Evolutionary conservation across 2,888 invertebrate genomes (phyloP).

Genomic region (Pantelozetes paolii): DNA sequence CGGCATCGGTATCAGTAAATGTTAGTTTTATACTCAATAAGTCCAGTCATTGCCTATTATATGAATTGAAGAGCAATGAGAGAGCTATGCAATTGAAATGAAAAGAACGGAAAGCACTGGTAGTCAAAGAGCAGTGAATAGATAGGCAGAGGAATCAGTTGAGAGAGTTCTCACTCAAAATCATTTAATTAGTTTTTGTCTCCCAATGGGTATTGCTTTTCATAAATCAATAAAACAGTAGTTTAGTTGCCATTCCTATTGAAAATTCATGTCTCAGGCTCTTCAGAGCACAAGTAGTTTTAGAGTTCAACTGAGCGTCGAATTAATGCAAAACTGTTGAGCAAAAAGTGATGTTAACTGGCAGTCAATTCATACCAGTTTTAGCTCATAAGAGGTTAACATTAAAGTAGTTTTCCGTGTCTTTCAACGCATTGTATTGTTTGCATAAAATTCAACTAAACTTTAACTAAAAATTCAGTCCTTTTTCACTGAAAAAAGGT

Average conservation of each 20-base stretch:
- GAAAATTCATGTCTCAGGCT: slow-evolving; percentile 7
- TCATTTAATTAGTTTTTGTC: slow-evolving; percentile 13
- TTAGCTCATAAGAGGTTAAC: slow-evolving; percentile 14
- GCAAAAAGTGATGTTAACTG: slow-evolving; percentile 26
- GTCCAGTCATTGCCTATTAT: slow-evolving; percentile 6
- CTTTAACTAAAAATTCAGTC: not conserved
- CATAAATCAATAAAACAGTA: slow-evolving; percentile 19
- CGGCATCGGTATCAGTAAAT: no score
- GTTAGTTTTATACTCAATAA: not conserved
- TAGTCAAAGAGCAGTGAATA: not conserved
- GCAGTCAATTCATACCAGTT: not conserved
- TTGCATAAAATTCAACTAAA: not conserved
- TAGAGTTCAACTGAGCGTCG: not conserved
- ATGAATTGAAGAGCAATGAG: not conserved
- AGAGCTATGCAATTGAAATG: not conserved
- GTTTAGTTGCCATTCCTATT: not conserved
- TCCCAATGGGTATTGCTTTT: slow-evolving; percentile 16
- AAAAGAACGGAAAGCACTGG: not conserved
- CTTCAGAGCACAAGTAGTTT: not conserved
- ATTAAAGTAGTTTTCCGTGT: slow-evolving; percentile 29
- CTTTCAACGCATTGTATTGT: not conserved
- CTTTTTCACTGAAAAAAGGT: not conserved
- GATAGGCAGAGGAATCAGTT: not conserved
- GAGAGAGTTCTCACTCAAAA: not conserved
- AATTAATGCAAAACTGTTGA: slow-evolving; percentile 4